Evolutionary conservation across 2,113 vertebrate species (phyloP).

Genomic region (Upupa epops): DNA sequence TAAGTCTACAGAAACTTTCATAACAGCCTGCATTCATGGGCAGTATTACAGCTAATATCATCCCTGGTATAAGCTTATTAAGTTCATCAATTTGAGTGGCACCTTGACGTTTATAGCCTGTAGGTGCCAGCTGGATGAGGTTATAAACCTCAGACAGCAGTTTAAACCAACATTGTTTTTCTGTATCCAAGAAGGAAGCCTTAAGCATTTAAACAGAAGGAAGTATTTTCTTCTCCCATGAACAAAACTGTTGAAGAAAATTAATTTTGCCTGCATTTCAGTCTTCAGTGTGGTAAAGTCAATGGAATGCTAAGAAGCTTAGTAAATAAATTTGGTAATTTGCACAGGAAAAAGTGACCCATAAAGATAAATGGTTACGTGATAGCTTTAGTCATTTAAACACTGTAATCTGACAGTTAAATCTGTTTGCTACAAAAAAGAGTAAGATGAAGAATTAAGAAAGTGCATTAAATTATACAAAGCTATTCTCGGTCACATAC

Average conservation of each 20-base stretch:
- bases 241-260: constrained; percentile 8
- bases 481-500: constrained; percentile 5
- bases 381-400: constrained; percentile 11
- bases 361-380: not conserved
- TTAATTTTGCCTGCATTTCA: constrained; percentile 13
- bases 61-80: constrained; percentile 23
- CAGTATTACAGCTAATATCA: constrained; percentile 2
- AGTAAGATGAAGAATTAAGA: constrained; percentile 12
- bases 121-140: constrained; percentile 2
- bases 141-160: not conserved
- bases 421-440: not conserved
- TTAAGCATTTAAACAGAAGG: not conserved
- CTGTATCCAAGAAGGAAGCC: not conserved
- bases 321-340: constrained; percentile 4
- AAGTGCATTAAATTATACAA: not conserved
- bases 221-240: constrained; percentile 15
- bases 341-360: not conserved
- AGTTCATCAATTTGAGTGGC: constrained; percentile 36
- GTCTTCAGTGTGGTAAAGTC: not conserved
- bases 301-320: constrained; percentile 17
- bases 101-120: constrained; percentile 38
- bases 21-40: not conserved
- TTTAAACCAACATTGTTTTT: not conserved
- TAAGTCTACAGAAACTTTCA: not conserved
- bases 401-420: not conserved